A percentile compares a stretch with the other conserved stretches of the same genome.
Conservation (phyloP, 2,113 vertebrate genomes). For the Psittacara wagleri region DNA sequence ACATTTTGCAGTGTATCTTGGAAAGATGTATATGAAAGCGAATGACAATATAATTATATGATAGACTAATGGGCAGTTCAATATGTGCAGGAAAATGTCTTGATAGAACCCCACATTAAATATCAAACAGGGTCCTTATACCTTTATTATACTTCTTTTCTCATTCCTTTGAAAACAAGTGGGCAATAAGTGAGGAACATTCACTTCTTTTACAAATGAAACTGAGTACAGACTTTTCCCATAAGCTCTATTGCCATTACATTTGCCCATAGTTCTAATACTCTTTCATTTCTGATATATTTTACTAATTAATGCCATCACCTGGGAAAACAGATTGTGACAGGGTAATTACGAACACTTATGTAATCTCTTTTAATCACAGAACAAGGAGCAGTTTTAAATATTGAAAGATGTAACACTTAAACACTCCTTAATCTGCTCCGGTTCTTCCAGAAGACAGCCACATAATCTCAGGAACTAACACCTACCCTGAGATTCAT, state of each 20-base stretch:
- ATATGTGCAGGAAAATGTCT: not conserved
- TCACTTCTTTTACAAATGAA: not conserved
- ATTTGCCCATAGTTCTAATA: not conserved
- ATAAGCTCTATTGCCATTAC: not conserved
- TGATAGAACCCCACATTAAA: not conserved
- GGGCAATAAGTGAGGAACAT: not conserved
- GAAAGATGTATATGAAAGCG: not conserved
- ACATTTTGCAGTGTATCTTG: not conserved
- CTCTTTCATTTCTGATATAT: not conserved
- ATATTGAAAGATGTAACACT: not conserved
- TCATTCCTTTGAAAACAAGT: not conserved
- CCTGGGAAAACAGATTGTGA: not conserved
- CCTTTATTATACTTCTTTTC: not conserved
- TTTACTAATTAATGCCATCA: not conserved
- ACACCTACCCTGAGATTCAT: not conserved
- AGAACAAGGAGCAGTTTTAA: not conserved
- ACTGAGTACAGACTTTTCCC: not conserved
- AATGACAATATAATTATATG: not conserved
- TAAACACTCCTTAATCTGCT: not conserved
- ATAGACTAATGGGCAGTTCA: not conserved
- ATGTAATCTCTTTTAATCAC: not conserved
- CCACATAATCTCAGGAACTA: not conserved
- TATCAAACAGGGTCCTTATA: not conserved
- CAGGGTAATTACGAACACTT: not conserved
- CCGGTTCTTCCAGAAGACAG: not conserved